Evolutionary conservation across 1,140 invertebrate species (phyloP).

Genomic region (Panagrolaimus sp.): DNA sequence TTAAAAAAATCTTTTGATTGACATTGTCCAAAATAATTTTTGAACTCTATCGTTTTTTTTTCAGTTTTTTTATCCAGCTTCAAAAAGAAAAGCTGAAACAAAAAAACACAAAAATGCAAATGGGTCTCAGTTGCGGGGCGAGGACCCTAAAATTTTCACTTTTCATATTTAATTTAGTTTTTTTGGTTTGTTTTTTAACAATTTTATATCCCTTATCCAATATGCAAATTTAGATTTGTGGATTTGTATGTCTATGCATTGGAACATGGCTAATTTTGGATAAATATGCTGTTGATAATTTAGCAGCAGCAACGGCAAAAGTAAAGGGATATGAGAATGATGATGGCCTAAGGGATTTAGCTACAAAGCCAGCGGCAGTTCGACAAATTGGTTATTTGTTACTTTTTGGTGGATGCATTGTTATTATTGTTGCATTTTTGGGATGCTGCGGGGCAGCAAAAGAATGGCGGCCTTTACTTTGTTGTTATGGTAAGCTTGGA

Average conservation of each 20-base stretch:
- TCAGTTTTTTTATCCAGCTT: too few relatives aligned
- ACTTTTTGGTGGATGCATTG: conserved; percentile 51
- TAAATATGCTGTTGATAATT: conserved; percentile 57
- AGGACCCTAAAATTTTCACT: conserved; percentile 53
- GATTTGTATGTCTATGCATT: conserved; percentile 52
- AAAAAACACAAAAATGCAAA: conserved; percentile 9
- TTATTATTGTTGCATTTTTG: conserved; percentile 54
- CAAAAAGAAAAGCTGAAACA: background rate
- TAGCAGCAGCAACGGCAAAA: conserved; percentile 54
- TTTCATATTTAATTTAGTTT: conserved; percentile 56
- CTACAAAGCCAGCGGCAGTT: conserved; percentile 57
- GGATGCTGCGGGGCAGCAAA: conserved; percentile 59
- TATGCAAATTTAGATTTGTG: conserved; percentile 47
- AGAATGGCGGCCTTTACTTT: conserved; percentile 56
- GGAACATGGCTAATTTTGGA: conserved; percentile 57
- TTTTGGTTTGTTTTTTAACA: conserved; percentile 43
- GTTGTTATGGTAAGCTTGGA: conserved; percentile 33
- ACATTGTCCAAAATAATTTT: too few relatives aligned
- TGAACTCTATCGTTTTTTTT: too few relatives aligned
- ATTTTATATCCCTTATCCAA: background rate
- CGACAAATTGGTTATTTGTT: conserved; percentile 57
- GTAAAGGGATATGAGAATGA: conserved; percentile 53
- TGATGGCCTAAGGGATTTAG: conserved; percentile 55
- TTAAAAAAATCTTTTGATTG: too few relatives aligned
- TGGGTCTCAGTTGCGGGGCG: conserved; percentile 32